phyloP scores from a whole-genome alignment of 1,140 invertebrate species.

The Lethocerus indicus region DNA sequence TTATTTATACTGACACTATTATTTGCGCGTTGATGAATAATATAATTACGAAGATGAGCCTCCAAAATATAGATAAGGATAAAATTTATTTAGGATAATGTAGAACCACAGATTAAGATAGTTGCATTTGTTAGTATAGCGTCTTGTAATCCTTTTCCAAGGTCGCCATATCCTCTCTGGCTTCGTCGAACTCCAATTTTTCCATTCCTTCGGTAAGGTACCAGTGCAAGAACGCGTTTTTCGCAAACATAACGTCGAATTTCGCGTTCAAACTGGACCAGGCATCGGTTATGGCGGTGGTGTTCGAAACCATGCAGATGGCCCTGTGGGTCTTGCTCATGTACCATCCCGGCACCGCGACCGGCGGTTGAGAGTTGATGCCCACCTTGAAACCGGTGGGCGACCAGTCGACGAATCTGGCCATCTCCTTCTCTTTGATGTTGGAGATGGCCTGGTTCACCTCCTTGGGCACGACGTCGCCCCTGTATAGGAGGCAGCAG shows the following conservation, averaged over 20 bases:
- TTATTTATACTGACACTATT: too few species aligned
- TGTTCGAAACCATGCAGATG: constrained; percentile 68
- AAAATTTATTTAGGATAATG: too few species aligned
- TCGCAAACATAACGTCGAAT: constrained; percentile 70
- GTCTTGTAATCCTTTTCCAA: constrained; percentile 65
- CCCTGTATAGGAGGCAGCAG: constrained; percentile 39
- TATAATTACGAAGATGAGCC: too few species aligned
- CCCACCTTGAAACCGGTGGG: constrained; percentile 14
- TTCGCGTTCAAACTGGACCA: constrained; percentile 66
- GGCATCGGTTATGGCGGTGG: constrained; percentile 64
- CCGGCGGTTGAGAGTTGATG: constrained; percentile 18
- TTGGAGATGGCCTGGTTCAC: constrained; percentile 38
- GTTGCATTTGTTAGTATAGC: too few species aligned
- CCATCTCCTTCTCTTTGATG: constrained; percentile 21
- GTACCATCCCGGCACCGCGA: constrained; percentile 17
- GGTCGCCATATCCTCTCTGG: constrained; percentile 71
- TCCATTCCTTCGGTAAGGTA: constrained; percentile 77
- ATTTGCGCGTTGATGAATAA: too few species aligned
- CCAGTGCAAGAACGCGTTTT: constrained; percentile 74
- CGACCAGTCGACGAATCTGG: constrained; percentile 33
- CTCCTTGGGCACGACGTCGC: constrained; percentile 37
- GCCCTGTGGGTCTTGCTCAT: constrained; percentile 23
- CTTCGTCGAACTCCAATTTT: constrained; percentile 71
- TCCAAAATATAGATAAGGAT: too few species aligned
- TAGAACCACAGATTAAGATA: too few species aligned